Evolutionary conservation across 2,113 vertebrate species (phyloP).

Genomic region (Xenopus borealis): DNA sequence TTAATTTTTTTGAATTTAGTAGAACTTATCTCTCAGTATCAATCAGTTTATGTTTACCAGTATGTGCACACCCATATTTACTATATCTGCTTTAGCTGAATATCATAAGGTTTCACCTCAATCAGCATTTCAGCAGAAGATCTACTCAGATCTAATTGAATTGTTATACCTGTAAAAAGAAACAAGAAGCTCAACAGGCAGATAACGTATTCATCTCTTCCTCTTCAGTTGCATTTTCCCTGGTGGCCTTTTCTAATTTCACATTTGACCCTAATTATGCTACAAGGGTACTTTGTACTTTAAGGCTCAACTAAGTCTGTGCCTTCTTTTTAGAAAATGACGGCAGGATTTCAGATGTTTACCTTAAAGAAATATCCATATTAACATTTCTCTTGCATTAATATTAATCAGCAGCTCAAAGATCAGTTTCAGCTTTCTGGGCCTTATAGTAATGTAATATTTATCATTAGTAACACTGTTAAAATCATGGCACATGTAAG

Average conservation of each 20-base stretch:
- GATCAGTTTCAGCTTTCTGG: no score
- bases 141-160: conserved; percentile 32
- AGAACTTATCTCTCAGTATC: no score
- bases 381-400: no score
- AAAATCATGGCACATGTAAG: no score
- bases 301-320: not conserved
- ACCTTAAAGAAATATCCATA: not conserved
- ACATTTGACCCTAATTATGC: conserved; percentile 40
- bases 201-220: conserved; percentile 23
- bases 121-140: conserved; percentile 26
- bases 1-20: no score
- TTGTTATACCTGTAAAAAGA: conserved; percentile 39
- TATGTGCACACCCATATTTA: conserved; percentile 1
- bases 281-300: conserved; percentile 27
- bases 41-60: not conserved
- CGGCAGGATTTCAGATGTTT: not conserved
- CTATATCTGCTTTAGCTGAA: not conserved
- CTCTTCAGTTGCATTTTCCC: conserved; percentile 30
- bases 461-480: no score
- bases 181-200: conserved; percentile 33
- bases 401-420: no score
- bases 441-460: no score
- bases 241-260: conserved; percentile 35
- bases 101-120: conserved; percentile 31
- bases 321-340: not conserved